A percentile compares a stretch with the other conserved stretches of the same genome.
Evolutionary conservation across 2,888 invertebrate genomes (phyloP).

Genomic region (Erebia aethiops): DNA sequence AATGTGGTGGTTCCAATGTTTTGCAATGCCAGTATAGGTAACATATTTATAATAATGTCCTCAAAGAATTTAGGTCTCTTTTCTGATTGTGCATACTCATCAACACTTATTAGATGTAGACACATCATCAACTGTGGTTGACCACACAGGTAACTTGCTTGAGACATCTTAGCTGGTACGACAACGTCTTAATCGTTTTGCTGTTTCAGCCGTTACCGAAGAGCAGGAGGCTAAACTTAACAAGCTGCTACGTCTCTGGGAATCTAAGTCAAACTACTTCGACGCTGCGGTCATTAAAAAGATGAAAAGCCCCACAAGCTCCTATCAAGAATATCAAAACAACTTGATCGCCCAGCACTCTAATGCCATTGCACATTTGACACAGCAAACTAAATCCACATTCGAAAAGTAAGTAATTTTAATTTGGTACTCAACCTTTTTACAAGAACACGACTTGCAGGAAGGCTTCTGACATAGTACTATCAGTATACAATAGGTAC

Average conservation of each 20-base stretch:
- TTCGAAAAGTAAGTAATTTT: slow-evolving; percentile 86
- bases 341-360: slow-evolving; percentile 92
- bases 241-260: slow-evolving; percentile 97
- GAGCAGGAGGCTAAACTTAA: slow-evolving; percentile 96
- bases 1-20: slow-evolving; percentile 99
- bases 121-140: slow-evolving; percentile 72
- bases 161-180: slow-evolving; percentile 59
- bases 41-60: slow-evolving; percentile 83
- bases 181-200: slow-evolving; percentile 70
- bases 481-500: no score
- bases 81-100: slow-evolving; percentile 73
- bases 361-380: slow-evolving; percentile 88
- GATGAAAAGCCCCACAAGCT: slow-evolving; percentile 92
- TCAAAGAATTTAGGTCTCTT: slow-evolving; percentile 74
- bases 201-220: slow-evolving; percentile 88
- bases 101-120: slow-evolving; percentile 68
- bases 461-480: no score
- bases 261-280: slow-evolving; percentile 96
- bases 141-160: slow-evolving; percentile 79
- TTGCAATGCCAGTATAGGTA: slow-evolving; percentile 94
- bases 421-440: background rate
- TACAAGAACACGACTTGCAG: no score
- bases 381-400: slow-evolving; percentile 90
- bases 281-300: slow-evolving; percentile 91
- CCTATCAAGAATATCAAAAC: slow-evolving; percentile 95